Percentiles rank a stretch among this genome's conserved stretches.
These are phyloP conservation scores for Serinus canaria DNA, from an alignment of 2,113 vertebrate species.

Conservation along the genomic window DNA sequence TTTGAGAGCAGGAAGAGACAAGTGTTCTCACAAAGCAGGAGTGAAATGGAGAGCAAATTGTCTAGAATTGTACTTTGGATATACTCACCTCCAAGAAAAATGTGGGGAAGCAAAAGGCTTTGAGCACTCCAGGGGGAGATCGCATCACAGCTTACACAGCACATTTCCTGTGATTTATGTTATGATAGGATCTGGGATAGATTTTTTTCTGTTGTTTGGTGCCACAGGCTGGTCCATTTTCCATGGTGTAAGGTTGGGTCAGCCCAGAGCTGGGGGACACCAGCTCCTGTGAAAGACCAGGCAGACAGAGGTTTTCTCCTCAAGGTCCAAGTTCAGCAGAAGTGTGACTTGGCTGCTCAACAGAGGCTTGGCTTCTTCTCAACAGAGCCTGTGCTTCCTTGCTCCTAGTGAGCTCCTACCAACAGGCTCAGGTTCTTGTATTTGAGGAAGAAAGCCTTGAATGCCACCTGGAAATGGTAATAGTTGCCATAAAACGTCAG, in stretches of 20 bases:
- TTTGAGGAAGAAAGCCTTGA: neutral
- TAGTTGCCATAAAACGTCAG: neutral
- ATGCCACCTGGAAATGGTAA: neutral
- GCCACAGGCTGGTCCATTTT: neutral
- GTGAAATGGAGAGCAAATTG: neutral
- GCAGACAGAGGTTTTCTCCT: neutral
- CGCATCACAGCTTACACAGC: neutral
- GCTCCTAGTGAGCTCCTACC: accelerated
- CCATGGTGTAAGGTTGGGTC: neutral
- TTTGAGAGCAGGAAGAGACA: constrained; percentile 7
- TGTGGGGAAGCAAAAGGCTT: neutral
- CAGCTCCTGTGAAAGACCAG: neutral
- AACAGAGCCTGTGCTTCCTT: neutral
- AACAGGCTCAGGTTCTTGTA: neutral
- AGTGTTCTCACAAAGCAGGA: neutral
- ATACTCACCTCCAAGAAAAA: neutral
- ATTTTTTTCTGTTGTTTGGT: neutral
- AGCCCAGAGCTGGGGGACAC: neutral
- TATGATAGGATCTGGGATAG: neutral
- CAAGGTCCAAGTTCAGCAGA: neutral
- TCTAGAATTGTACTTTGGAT: neutral
- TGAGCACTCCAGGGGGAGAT: neutral
- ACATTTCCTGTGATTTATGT: neutral
- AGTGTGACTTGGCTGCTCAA: neutral
- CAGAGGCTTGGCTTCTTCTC: neutral